phyloP scores from a whole-genome alignment of 2,888 invertebrate genomes.

The Apodemia duryi region DNA sequence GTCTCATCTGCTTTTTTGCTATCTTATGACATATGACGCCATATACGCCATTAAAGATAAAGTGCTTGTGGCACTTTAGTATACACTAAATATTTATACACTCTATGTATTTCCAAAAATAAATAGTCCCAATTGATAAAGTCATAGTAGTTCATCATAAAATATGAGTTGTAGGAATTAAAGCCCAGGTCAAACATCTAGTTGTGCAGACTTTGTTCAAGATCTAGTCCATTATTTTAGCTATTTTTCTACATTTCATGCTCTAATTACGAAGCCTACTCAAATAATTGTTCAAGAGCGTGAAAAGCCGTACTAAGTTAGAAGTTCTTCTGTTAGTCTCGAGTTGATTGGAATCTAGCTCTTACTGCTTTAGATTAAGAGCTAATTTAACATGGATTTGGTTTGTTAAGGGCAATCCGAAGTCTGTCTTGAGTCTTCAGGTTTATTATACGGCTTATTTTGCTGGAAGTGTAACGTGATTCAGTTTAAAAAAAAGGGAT shows the following conservation, averaged over 20 bases:
- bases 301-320: constrained; percentile 16
- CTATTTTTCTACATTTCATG: constrained; percentile 18
- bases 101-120: too few relatives aligned
- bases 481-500: background rate
- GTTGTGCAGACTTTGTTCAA: background rate
- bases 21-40: too few relatives aligned
- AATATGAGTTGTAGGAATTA: too few relatives aligned
- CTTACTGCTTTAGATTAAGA: background rate
- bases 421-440: constrained; percentile 17
- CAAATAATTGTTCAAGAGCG: constrained; percentile 17
- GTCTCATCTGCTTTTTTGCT: too few relatives aligned
- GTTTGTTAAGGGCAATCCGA: constrained; percentile 17
- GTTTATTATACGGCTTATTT: constrained; percentile 20
- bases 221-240: background rate
- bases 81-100: too few relatives aligned
- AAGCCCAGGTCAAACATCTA: too few relatives aligned
- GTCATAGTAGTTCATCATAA: too few relatives aligned
- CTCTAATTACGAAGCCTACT: constrained; percentile 16
- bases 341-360: background rate
- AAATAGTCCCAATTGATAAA: too few relatives aligned
- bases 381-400: constrained; percentile 2
- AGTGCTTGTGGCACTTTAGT: too few relatives aligned
- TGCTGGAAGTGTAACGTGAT: constrained; percentile 13
- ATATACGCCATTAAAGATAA: too few relatives aligned
- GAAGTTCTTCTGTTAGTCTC: constrained; percentile 4